These are phyloP conservation scores for Drosophila tanythrix DNA, from an alignment of 2,888 invertebrate species.

Conservation along the genomic window DNA sequence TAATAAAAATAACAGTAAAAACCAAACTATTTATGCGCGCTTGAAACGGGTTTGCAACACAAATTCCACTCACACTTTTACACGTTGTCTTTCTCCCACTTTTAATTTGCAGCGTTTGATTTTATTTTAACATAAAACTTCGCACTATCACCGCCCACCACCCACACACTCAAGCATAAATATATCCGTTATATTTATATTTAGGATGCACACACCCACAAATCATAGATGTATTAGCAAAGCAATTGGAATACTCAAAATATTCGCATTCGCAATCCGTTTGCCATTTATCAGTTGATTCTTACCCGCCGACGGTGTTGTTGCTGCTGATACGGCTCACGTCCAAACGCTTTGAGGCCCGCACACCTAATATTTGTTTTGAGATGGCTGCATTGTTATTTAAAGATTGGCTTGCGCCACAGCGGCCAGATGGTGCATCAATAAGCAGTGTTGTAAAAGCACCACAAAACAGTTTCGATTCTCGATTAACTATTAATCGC, in stretches of 20 bases:
- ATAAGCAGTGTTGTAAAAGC: conserved; percentile 7
- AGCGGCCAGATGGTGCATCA: conserved; percentile 23
- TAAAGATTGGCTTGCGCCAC: conserved; percentile 43
- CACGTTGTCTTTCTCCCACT: background rate
- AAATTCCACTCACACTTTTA: conserved; percentile 34
- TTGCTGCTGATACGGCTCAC: conserved; percentile 13
- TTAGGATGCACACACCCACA: background rate
- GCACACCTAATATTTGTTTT: conserved; percentile 44
- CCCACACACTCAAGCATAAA: conserved; percentile 26
- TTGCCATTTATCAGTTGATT: conserved; percentile 16
- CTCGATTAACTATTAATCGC: background rate
- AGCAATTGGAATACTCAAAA: background rate
- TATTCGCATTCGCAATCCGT: conserved; percentile 1
- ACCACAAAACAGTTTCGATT: background rate
- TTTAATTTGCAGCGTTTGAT: background rate
- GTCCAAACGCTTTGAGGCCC: conserved; percentile 37
- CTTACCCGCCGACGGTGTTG: conserved; percentile 41
- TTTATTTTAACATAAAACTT: background rate
- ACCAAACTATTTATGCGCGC: conserved; percentile 9
- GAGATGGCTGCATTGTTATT: conserved; percentile 41
- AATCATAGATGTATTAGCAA: background rate
- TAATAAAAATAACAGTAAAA: background rate
- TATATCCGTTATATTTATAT: conserved; percentile 21
- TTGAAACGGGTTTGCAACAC: conserved; percentile 43
- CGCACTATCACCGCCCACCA: background rate